Conservation (phyloP, 1,140 invertebrate species). For the Drosophila nigromelanica region DNA sequence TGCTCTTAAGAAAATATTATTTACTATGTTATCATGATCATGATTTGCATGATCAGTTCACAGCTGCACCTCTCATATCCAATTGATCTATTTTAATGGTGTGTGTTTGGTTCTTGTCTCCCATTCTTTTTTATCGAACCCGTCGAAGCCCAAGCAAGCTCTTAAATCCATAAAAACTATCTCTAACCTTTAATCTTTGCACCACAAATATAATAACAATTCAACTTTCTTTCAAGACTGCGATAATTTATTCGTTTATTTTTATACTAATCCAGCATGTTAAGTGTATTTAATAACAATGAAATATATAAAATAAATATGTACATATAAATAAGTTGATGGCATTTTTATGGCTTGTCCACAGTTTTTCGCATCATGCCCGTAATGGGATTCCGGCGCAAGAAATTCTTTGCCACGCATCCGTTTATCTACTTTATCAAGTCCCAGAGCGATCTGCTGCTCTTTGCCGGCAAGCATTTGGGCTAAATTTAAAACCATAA, state of each 20-base stretch:
- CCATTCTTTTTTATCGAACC: too few species aligned
- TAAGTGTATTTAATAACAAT: constrained; percentile 5
- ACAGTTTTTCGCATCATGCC: constrained; percentile 67
- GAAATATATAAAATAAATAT: constrained; percentile 21
- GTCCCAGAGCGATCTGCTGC: constrained; percentile 31
- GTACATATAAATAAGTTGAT: not conserved
- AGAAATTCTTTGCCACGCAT: constrained; percentile 56
- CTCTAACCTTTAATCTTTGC: not conserved
- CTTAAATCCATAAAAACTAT: too few species aligned
- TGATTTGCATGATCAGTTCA: too few species aligned
- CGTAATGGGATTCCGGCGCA: constrained; percentile 45
- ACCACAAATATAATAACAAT: not conserved
- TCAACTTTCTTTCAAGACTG: constrained; percentile 34
- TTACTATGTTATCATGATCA: too few species aligned
- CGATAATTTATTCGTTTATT: constrained; percentile 28
- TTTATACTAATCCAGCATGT: constrained; percentile 54
- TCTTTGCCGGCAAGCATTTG: constrained; percentile 56
- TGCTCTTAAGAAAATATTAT: too few species aligned
- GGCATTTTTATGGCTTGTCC: constrained; percentile 2
- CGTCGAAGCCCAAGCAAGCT: too few species aligned
- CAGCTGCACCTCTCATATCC: too few species aligned
- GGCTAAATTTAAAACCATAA: constrained; percentile 11
- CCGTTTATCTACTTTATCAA: constrained; percentile 59
- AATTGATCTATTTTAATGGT: too few species aligned
- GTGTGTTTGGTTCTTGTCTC: too few species aligned